A percentile compares a stretch with the other conserved stretches of the same genome.
Evolutionary conservation across 2,113 vertebrate genomes (phyloP).

Genomic region (Pampusana beccarii): DNA sequence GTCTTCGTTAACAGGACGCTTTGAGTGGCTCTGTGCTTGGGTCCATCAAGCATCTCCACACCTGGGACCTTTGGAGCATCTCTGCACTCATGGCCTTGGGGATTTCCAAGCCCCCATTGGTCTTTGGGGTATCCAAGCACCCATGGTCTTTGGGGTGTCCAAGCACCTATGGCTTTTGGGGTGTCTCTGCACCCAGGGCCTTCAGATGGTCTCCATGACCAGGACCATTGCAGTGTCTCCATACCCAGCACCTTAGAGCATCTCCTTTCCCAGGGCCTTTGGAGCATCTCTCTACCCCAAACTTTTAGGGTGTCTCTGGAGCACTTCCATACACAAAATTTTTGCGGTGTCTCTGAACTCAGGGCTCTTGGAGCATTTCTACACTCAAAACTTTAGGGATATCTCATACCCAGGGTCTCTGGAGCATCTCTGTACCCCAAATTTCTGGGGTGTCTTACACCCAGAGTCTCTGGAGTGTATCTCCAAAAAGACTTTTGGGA

Average conservation of each 20-base stretch:
- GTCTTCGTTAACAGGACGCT: neutral
- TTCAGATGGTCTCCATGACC: no score
- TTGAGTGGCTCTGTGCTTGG: neutral
- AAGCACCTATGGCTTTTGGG: neutral
- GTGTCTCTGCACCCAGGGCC: neutral
- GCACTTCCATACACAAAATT: neutral
- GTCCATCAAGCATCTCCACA: neutral
- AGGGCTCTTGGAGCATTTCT: neutral
- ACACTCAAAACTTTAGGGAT: neutral
- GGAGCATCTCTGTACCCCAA: neutral
- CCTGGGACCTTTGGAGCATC: neutral
- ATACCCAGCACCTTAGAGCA: no score
- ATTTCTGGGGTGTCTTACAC: neutral
- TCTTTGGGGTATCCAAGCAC: neutral
- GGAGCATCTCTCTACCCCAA: neutral
- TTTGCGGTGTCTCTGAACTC: no score
- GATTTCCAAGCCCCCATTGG: neutral
- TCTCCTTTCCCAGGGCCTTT: neutral
- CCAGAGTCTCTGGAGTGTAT: neutral
- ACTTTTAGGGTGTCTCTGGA: neutral
- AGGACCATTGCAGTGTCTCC: neutral
- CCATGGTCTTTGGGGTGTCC: neutral
- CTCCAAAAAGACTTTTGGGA: fast-evolving
- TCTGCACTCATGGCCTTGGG: neutral
- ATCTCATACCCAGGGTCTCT: no score